Base-by-base conservation (phyloP, 2,113 vertebrate species). In the Mesoclemmys tuberculata region DNA sequence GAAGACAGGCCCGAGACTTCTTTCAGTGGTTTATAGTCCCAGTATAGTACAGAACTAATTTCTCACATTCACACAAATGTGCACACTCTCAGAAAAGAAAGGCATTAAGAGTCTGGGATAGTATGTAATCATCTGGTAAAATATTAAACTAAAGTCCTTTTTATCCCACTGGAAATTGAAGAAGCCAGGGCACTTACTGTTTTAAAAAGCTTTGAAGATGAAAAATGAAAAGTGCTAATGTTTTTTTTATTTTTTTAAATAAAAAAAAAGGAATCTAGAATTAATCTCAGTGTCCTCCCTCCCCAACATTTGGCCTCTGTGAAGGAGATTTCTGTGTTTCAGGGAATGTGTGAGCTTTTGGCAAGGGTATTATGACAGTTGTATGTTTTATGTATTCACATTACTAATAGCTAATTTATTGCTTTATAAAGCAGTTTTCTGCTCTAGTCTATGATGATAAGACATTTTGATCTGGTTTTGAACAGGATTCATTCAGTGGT, bases 1-100 rank as follows among this genome's bases (percentile, higher is more conserved):
- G 55, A 56, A 56, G 55, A 56, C 26, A 27, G 11, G 55, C 55
- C 55, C 26, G 10, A 56, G 24, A 56, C 26, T 11, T 56, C 55
- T 56, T 56, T 27, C 55, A 56, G 46, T 56, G 55, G 27, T 56
- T 80, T 4, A 51, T 74, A 52, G 54, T 85, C 87, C 31, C 0
- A 0, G 5, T 80, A 44, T 0, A 0, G 0, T 55, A 0, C 74
- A 3, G 10, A 56, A 24, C 3, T 92, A 3, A 35, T 55, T 1
- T 1, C 61, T 68, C 18, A 18, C 61, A 68, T 82, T 85, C 31
- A n/a, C 10, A 2, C 80, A 24, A 27, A 56, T 27, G 27, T 56
- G 5, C 14, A 41, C 85, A 6, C 22, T 93, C 8, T 87, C 41
- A 79, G 35, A 54, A 64, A 3, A 90, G 46, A 80, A 75, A 10